Conservation (phyloP, 2,113 vertebrate genomes). For the Eurystomus gularis region DNA sequence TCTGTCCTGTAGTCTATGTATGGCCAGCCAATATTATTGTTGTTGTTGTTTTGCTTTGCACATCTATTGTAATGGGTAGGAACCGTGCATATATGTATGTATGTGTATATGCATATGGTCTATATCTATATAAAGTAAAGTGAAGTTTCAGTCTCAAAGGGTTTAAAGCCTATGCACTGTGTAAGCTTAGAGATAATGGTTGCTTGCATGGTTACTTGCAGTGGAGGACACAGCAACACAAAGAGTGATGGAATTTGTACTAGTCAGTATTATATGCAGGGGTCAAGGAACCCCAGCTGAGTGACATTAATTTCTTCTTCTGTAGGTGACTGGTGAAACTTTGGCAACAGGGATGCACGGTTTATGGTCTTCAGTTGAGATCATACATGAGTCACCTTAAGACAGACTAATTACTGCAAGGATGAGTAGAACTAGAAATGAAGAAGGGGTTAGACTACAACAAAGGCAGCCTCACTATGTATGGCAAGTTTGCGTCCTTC, state of each 20-base stretch:
- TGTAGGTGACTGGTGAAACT: neutral
- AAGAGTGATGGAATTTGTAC: neutral
- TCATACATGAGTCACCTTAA: neutral
- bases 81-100: neutral
- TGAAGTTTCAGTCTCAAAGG: neutral
- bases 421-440: neutral
- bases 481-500: neutral
- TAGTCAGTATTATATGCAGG: neutral
- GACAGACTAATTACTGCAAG: neutral
- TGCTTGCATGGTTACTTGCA: neutral
- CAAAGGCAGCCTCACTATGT: neutral
- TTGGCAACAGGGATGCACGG: rapidly evolving
- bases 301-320: neutral
- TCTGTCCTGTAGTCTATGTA: neutral
- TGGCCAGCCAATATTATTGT: neutral
- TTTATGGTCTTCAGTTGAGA: neutral
- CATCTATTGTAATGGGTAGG: neutral
- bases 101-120: neutral
- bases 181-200: neutral
- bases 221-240: neutral
- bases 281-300: neutral
- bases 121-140: neutral
- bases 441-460: neutral
- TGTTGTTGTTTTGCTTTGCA: neutral
- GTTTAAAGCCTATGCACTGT: neutral